These are phyloP conservation scores for Drosophila mauritiana DNA, from an alignment of 1,140 invertebrate species.

Conservation along the genomic window DNA sequence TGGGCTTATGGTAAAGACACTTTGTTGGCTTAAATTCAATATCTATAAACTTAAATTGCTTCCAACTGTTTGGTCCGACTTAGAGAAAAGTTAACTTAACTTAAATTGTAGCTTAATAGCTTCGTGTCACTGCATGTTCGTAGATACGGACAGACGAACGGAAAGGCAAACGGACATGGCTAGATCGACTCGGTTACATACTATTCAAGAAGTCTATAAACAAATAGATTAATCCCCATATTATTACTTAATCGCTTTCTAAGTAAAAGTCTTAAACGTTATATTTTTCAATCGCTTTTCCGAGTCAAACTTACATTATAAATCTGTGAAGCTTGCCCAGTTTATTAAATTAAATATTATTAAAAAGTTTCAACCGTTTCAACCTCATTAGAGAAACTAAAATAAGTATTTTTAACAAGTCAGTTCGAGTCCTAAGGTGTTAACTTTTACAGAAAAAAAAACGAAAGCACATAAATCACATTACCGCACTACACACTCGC, in stretches of 20 bases:
- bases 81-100: neutral
- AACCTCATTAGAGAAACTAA: neutral
- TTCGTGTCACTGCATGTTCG: too few relatives aligned
- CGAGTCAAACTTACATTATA: neutral
- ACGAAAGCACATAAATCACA: slow-evolving; percentile 20
- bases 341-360: slow-evolving; percentile 10
- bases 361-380: neutral
- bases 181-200: too few relatives aligned
- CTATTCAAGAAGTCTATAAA: too few relatives aligned
- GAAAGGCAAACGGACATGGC: too few relatives aligned
- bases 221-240: too few relatives aligned
- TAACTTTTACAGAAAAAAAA: slow-evolving; percentile 26
- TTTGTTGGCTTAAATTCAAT: slow-evolving; percentile 6
- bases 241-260: neutral
- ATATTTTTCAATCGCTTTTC: neutral
- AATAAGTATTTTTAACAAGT: slow-evolving; percentile 2
- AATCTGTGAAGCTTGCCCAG: neutral
- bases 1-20: slow-evolving; percentile 1
- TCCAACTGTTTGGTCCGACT: neutral
- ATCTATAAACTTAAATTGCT: neutral
- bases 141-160: too few relatives aligned
- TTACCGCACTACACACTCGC: slow-evolving; percentile 9
- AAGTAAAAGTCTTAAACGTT: neutral
- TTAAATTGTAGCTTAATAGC: neutral
- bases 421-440: slow-evolving; percentile 13